Evolutionary conservation across 2,888 invertebrate species (phyloP), one percentile per base, ranked within the genome.

Genomic region (Macrosiphum euphorbiae): DNA sequence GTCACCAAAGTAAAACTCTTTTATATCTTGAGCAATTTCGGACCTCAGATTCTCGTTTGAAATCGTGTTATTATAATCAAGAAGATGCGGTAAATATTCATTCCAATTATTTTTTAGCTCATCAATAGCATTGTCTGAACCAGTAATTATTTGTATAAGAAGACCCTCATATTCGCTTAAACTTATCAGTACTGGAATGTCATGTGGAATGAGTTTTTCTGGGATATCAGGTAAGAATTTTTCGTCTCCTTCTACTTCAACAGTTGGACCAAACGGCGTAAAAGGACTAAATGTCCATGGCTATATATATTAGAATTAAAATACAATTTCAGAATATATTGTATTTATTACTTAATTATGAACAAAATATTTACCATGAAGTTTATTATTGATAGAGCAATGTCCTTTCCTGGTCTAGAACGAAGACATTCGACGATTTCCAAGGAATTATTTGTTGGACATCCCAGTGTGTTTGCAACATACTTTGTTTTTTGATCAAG

Each of bases 221-320:
- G 98, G 98, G 94, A 97, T 96, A 94, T 97, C 96, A 0, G 96
- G 96, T 16, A 98, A 96, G 95, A 98, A 97, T 0, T 97, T 96
- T 52, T 97, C 96, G 0, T 95, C 94, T 0, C 96, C 95, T 1
- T 96, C 96, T 92, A 96, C 96, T 95, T 98, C 98, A 0, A 97
- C 96, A 0, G 97, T 97, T 0, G 98, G 97, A 0, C 97, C 97
- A 95, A 98, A 98, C 0, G 97, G 97, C 0, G 97, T 97, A 95
- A 97, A 97, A 94, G 98, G 97, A 95, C 97, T 97, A 95, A 97
- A 97, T 35, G 97, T 95, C 96, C 96, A 97, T 55, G 96, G 96
- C 96, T 96, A 52, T 58, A 87, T 41, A n/a, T 20, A 41, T 24
- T 24, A 41, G 41, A 61, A 20, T 16, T 85, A 78, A 94, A 94